phyloP scores from a whole-genome alignment of 2,888 invertebrate genomes.

The Drosophila hamatofila region DNA sequence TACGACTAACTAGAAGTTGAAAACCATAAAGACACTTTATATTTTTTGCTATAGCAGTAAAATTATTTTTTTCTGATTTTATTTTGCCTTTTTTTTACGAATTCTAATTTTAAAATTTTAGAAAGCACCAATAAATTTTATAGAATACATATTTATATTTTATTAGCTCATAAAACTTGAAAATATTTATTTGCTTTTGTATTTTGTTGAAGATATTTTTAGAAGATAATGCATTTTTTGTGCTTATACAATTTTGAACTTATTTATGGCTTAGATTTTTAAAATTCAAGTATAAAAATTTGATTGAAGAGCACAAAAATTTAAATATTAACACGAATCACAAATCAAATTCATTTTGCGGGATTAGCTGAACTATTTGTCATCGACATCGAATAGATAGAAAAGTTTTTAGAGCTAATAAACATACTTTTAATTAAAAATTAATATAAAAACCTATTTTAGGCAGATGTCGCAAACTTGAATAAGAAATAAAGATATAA shows the following conservation, averaged over 20 bases:
- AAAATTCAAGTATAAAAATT: background rate
- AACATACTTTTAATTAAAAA: background rate
- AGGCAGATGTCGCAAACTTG: background rate
- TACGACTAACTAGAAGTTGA: background rate
- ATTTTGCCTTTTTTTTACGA: background rate
- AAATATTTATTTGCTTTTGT: constrained; percentile 1
- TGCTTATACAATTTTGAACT: background rate
- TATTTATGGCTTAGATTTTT: background rate
- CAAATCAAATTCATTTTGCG: background rate
- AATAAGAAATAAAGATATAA: background rate
- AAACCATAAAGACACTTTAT: background rate
- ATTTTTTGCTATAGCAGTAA: background rate
- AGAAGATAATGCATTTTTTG: background rate
- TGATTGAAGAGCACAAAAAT: background rate
- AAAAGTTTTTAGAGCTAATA: background rate
- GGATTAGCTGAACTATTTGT: background rate
- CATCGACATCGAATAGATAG: background rate
- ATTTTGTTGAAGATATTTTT: background rate
- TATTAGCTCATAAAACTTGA: constrained; percentile 5
- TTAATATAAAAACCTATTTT: background rate
- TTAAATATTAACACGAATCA: constrained; percentile 3
- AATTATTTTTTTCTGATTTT: background rate
- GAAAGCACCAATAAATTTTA: background rate
- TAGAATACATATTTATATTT: background rate
- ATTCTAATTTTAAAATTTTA: background rate